Base-by-base conservation (phyloP, 1,140 invertebrate genomes). In the Coenobita brevimanus region DNA sequence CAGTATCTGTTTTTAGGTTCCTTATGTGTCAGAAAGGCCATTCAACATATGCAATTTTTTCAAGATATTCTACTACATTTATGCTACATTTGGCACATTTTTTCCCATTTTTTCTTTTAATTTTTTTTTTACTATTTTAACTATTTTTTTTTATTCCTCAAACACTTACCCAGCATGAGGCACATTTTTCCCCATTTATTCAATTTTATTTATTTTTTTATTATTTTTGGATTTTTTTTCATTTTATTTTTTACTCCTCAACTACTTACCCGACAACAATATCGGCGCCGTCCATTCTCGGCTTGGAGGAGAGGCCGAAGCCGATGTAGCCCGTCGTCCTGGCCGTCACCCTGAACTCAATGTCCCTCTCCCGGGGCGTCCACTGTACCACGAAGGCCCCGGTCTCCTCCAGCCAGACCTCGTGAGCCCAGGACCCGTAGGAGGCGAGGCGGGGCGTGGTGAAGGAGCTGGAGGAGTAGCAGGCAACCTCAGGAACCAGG, bases 201-300 rank as follows among this genome's bases (percentile, higher is more conserved):
- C n/a, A 13, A 57, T 13, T 30, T 30, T 64, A 3, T 30, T 6
- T 64, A 24, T 21, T 30, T 21, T 30, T 64, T 3, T 21, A 64
- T 64, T 3, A 64, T 21, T 64, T 24, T 21, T 21, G 6, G 6
- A 24, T 21, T 30, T 6, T 64, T 64, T 24, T 6, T 30, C 62
- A 6, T 21, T 21, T 64, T 21, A 6, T 21, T 3, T 64, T 64
- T 64, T 6, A 24, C 21, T 64, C 62, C 21, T n/a, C n/a, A n/a
- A n/a, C 92, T 62, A 93, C 91, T 92, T 91, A 93, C 71, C 92
- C 93, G 38, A 92, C 91, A 1, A 93, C 91, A 8, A 93, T 91
- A 89, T 93, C 93, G 2, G 92, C 91, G 1, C 92, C 91, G 36
- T 91, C 90, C 93, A 93, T 93, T 21, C 90, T 90, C 38, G 93